These are phyloP conservation scores for Diploscapter pachys DNA, from an alignment of 1,140 invertebrate species.

Conservation along the genomic window DNA sequence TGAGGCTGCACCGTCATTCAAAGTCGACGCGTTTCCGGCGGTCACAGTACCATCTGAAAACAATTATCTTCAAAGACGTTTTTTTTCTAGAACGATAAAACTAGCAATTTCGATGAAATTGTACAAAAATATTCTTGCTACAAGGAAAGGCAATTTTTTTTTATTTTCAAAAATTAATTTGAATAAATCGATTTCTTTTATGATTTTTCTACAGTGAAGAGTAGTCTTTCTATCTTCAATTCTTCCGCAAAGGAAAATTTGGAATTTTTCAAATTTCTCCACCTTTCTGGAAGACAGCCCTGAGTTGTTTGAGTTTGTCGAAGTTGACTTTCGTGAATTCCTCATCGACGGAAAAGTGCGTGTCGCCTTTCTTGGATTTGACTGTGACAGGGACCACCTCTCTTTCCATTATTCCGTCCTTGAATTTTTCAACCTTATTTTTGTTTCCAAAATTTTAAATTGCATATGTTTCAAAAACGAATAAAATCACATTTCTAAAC, in stretches of 20 bases:
- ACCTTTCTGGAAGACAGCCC: slow-evolving; percentile 80
- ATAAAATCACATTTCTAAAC: too few species aligned
- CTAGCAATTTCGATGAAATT: too few species aligned
- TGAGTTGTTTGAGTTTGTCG: slow-evolving; percentile 81
- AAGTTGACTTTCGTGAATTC: slow-evolving; percentile 93
- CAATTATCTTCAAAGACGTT: slow-evolving; percentile 22
- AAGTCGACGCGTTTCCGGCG: slow-evolving; percentile 93
- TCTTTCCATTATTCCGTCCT: slow-evolving; percentile 73
- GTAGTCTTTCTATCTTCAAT: too few species aligned
- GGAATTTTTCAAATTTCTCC: neutral
- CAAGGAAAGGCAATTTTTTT: too few species aligned
- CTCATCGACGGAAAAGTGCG: slow-evolving; percentile 77
- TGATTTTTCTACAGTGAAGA: neutral
- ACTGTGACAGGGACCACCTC: slow-evolving; percentile 79
- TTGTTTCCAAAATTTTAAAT: too few species aligned
- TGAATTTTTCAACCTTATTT: neutral
- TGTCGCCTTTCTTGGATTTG: slow-evolving; percentile 74
- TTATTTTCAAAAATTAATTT: neutral
- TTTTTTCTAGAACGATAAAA: too few species aligned
- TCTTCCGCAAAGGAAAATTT: too few species aligned
- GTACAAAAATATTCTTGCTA: too few species aligned
- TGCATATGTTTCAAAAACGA: too few species aligned
- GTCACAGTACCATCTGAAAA: slow-evolving; percentile 79
- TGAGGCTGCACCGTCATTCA: slow-evolving; percentile 95
- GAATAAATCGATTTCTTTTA: neutral